phyloP scores from a whole-genome alignment of 2,797 vertebrate genomes.

The Gymnothorax reevesii region DNA sequence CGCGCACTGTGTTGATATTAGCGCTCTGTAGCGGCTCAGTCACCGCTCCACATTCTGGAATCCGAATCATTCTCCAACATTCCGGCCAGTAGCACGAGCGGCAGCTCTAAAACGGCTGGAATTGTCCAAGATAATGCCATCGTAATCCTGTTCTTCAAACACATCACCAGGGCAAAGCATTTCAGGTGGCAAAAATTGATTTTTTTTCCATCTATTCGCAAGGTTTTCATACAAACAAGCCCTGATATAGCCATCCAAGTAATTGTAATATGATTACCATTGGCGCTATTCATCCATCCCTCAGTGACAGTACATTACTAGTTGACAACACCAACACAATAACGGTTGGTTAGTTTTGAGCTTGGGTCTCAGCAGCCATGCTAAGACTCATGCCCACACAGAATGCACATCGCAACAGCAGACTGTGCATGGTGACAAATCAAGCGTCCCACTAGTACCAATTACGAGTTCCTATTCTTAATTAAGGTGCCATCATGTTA shows the following conservation, averaged over 20 bases:
- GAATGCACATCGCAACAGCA: neutral
- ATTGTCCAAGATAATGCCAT: conserved; percentile 65
- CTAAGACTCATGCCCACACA: neutral
- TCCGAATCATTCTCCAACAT: conserved; percentile 74
- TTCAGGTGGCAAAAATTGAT: neutral
- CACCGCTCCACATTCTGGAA: conserved; percentile 73
- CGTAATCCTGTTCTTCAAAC: conserved; percentile 64
- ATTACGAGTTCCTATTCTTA: neutral
- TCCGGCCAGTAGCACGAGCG: conserved; percentile 55
- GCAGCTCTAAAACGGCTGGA: conserved; percentile 63
- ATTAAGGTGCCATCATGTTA: neutral
- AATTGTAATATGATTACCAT: neutral
- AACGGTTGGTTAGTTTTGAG: neutral
- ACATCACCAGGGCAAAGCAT: conserved; percentile 40
- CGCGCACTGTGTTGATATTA: conserved; percentile 62
- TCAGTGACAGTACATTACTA: neutral
- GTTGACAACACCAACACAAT: neutral
- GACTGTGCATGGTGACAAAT: neutral
- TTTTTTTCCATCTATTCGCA: neutral
- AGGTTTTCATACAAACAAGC: neutral
- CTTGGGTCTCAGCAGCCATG: neutral
- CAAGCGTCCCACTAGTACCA: neutral
- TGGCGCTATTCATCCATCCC: neutral
- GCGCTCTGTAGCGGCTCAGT: conserved; percentile 66
- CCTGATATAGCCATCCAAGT: neutral